Percentiles rank a stretch among this genome's conserved stretches.
phyloP scores from a whole-genome alignment of 1,140 invertebrate species.

The Bactericera cockerelli region DNA sequence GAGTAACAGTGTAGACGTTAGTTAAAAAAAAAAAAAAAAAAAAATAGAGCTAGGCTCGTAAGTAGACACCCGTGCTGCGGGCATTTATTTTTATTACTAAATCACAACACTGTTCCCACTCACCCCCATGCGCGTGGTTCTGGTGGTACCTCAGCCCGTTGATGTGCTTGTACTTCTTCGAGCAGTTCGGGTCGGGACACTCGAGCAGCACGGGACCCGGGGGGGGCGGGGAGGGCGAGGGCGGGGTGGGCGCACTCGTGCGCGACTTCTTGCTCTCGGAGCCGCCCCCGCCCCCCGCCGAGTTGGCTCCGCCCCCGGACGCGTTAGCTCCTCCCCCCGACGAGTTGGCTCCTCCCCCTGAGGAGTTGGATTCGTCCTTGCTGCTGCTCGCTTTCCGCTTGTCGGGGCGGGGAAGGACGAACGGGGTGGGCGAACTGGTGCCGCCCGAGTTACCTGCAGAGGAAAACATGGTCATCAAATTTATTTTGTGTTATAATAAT shows the following conservation, averaged over 20 bases:
- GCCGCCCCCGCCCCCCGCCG: constrained; percentile 30
- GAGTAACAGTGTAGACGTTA: no score
- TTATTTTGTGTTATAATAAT: no score
- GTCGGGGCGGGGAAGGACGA: constrained; percentile 43
- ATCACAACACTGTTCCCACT: no score
- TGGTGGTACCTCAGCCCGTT: constrained; percentile 93
- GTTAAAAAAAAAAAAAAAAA: no score
- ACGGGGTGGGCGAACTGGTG: constrained; percentile 31
- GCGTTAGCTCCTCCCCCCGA: constrained; percentile 18
- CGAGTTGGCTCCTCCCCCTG: constrained; percentile 9
- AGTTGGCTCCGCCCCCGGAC: constrained; percentile 28
- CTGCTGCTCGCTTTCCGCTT: constrained; percentile 32
- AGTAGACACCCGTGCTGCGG: no score
- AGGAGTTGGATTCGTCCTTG: constrained; percentile 7
- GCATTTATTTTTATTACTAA: no score
- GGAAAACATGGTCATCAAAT: no score
- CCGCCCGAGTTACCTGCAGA: constrained; percentile 19
- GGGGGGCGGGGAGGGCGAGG: constrained; percentile 27
- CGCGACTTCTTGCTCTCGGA: constrained; percentile 12
- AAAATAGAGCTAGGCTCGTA: no score
- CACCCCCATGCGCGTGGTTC: constrained; percentile 71
- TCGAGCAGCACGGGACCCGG: constrained; percentile 69
- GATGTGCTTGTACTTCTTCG: constrained; percentile 94
- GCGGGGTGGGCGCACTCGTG: constrained; percentile 20
- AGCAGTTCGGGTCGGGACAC: constrained; percentile 94